Percentiles rank a stretch among this genome's conserved stretches.
phyloP scores from a whole-genome alignment of 2,888 invertebrate species.

The Nomada fucata region DNA sequence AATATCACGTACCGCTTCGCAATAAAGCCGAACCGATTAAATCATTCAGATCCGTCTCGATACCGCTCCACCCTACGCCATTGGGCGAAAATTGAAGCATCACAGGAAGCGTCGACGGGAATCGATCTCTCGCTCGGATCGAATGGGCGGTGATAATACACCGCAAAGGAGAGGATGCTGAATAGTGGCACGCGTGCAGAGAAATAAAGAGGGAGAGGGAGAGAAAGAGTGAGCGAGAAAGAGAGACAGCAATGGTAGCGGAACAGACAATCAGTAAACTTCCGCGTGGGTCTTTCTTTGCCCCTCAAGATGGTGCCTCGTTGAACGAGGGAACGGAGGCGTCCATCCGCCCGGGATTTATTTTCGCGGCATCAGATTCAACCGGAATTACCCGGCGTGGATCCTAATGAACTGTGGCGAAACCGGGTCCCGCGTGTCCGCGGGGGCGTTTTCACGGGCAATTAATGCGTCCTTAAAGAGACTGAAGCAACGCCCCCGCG shows the following conservation, averaged over 20 bases:
- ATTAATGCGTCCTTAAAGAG: slow-evolving; percentile 74
- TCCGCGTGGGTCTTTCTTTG: slow-evolving; percentile 76
- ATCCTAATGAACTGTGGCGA: slow-evolving; percentile 76
- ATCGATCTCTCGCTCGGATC: slow-evolving; percentile 58
- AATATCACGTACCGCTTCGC: background rate
- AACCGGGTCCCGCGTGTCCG: slow-evolving; percentile 62
- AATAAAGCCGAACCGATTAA: background rate
- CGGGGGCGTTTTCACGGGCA: slow-evolving; percentile 76
- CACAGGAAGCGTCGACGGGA: slow-evolving; percentile 52
- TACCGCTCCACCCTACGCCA: slow-evolving; percentile 12
- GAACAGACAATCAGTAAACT: slow-evolving; percentile 60
- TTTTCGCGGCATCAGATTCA: slow-evolving; percentile 68
- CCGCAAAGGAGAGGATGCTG: slow-evolving; percentile 37
- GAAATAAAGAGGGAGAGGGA: background rate
- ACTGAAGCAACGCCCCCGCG: slow-evolving; percentile 65
- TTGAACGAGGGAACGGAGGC: slow-evolving; percentile 36
- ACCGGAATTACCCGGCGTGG: slow-evolving; percentile 64
- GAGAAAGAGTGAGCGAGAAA: background rate
- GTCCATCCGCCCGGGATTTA: slow-evolving; percentile 70
- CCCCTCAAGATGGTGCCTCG: slow-evolving; percentile 59
- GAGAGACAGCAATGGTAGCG: slow-evolving; percentile 50
- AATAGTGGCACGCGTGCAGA: background rate
- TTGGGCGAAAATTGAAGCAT: slow-evolving; percentile 57
- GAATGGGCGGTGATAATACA: slow-evolving; percentile 64
- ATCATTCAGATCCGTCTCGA: background rate